A percentile compares a stretch with the other conserved stretches of the same genome.
These are phyloP conservation scores for Calliphora vomitoria DNA, from an alignment of 2,888 invertebrate species.

Conservation along the genomic window DNA sequence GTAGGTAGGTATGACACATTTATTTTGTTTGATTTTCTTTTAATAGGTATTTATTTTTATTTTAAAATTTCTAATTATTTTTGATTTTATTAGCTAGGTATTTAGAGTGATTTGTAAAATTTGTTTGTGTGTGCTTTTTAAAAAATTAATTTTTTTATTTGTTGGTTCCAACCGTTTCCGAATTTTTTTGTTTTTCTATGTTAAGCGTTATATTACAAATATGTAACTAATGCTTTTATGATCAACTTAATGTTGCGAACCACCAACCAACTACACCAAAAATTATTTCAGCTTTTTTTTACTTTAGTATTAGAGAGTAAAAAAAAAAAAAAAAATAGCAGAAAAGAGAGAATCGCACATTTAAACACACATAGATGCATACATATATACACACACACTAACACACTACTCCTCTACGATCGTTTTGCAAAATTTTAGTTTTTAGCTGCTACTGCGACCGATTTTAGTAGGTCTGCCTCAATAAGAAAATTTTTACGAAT, in stretches of 20 bases:
- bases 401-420: conserved; percentile 32
- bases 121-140: conserved; percentile 51
- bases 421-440: conserved; percentile 61
- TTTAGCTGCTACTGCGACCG: conserved; percentile 33
- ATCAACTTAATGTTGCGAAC: conserved; percentile 75
- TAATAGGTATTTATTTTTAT: conserved; percentile 16
- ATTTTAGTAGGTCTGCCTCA: conserved; percentile 68
- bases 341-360: conserved; percentile 62
- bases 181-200: conserved; percentile 71
- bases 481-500: conserved; percentile 67
- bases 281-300: conserved; percentile 46
- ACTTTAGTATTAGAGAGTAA: conserved; percentile 66
- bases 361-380: conserved; percentile 34
- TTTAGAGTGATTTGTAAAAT: conserved; percentile 45
- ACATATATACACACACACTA: conserved; percentile 16
- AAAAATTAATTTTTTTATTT: conserved; percentile 39
- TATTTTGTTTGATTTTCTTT: conserved; percentile 50
- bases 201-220: conserved; percentile 83
- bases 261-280: conserved; percentile 72
- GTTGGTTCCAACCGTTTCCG: conserved; percentile 67
- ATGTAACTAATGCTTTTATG: conserved; percentile 82
- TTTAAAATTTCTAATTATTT: conserved; percentile 60
- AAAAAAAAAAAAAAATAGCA: conserved; percentile 3
- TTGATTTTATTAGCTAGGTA: conserved; percentile 28
- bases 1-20: conserved; percentile 57